Evolutionary conservation across 2,888 invertebrate genomes (phyloP).

Genomic region (Drosophila nr. medialis): DNA sequence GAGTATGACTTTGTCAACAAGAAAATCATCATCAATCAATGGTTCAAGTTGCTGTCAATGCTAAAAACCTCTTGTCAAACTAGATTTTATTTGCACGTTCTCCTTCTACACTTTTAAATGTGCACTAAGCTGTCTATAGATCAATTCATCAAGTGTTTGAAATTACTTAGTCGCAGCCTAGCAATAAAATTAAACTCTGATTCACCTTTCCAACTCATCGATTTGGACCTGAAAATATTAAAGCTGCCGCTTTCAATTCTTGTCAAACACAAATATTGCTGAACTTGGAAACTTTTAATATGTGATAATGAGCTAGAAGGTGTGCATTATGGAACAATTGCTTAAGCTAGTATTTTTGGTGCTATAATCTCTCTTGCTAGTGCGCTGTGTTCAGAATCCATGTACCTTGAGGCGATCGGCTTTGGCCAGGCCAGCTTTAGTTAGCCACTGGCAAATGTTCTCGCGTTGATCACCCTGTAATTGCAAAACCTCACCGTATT

Average conservation of each 20-base stretch:
- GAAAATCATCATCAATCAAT: background rate
- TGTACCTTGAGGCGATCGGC: constrained; percentile 99
- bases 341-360: background rate
- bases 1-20: background rate
- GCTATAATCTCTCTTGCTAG: background rate
- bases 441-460: constrained; percentile 99
- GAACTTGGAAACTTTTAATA: constrained; percentile 39
- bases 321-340: constrained; percentile 30
- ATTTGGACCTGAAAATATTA: background rate
- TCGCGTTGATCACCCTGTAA: constrained; percentile 99
- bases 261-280: constrained; percentile 6
- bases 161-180: background rate
- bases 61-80: background rate
- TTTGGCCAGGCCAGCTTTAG: constrained; percentile 98
- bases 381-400: constrained; percentile 88
- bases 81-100: background rate
- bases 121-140: background rate
- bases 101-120: background rate
- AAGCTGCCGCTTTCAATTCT: background rate
- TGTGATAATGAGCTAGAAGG: constrained; percentile 19
- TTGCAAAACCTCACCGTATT: constrained; percentile 99
- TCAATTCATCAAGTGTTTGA: background rate
- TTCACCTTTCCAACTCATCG: background rate
- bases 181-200: background rate
- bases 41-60: background rate